Evolutionary conservation across 2,888 invertebrate species (phyloP), one percentile per base, ranked within the genome.

Genomic region (Malthinus seriepunctatus): DNA sequence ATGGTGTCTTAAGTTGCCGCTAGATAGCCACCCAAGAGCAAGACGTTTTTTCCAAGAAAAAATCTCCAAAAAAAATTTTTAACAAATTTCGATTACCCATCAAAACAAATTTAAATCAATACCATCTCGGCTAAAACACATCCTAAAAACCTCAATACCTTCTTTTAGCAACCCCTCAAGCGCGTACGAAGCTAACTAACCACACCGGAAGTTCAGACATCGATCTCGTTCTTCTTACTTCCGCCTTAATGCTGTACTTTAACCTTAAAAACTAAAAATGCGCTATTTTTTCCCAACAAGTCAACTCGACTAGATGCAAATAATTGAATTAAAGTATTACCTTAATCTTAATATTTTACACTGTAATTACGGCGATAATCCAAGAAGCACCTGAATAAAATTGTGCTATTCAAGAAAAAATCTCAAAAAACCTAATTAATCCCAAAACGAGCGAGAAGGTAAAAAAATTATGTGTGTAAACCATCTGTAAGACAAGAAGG

Each of bases 1-100:
- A 71, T 74, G 72, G 69, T 74, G 76, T 74, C 74, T 74, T 75
- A 74, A 71, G 75, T 76, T 60, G 68, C 73, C 74, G 74, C 66
- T 69, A 76, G 77, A 77, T 76, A 74, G 71, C 77, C 77, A 78
- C 78, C 77, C 77, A 59, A 42, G 10, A 42, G 14, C 38, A 38
- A 38, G 39, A n/a, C 23, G 14, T 42, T 15, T 15, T 42, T 23
- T n/a, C 39, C 39, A 11, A 37, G 37, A 39, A n/a, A 42, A 15
- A 42, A 42, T 42, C n/a, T 7, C n/a, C 39, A 1, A 39, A 12
- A 9, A 39, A 23, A 42, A 42, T 11, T 6, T 42, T 9, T n/a
- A n/a, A n/a, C 39, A 42, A 42, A 42, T 42, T 42, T 42, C 14
- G 23, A 42, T 42, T 15, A 42, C 39, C 15, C 4, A 42, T 14